A percentile compares a stretch with the other conserved stretches of the same genome.
Conservation (phyloP, 2,113 vertebrate genomes). For the Periophthalmus modestus region DNA sequence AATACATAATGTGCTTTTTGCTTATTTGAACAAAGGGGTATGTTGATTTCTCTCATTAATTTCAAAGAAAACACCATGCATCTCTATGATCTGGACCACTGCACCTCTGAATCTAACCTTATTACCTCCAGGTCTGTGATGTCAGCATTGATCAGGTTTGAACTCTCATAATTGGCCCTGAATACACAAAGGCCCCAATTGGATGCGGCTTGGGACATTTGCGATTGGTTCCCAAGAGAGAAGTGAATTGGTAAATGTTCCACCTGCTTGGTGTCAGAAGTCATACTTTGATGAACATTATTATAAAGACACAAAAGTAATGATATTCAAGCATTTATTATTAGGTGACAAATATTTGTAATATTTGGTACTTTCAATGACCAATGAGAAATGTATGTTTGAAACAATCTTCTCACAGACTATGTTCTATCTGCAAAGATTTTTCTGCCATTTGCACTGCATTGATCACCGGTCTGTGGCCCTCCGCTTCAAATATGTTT, state of each 20-base stretch:
- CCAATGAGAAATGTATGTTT: no score
- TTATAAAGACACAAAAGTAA: not conserved
- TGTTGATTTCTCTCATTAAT: not conserved
- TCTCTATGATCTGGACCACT: not conserved
- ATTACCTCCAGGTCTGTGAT: conserved; percentile 1
- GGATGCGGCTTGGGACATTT: not conserved
- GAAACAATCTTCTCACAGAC: no score
- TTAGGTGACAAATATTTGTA: no score
- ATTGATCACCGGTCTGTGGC: no score
- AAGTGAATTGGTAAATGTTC: not conserved
- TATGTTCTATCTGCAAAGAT: no score
- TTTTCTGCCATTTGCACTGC: no score
- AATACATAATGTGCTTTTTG: not conserved
- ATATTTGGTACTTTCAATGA: no score
- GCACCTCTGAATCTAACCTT: not conserved
- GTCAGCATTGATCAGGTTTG: not conserved
- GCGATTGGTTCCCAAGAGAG: not conserved
- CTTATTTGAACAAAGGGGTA: not conserved
- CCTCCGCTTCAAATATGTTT: no score
- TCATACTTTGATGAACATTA: not conserved
- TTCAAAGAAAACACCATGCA: not conserved
- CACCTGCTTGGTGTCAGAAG: not conserved
- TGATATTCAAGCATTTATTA: not conserved
- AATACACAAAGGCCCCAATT: not conserved
- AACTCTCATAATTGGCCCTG: not conserved